These are phyloP conservation scores for Mimas tiliae DNA, from an alignment of 2,888 invertebrate species.

Conservation along the genomic window DNA sequence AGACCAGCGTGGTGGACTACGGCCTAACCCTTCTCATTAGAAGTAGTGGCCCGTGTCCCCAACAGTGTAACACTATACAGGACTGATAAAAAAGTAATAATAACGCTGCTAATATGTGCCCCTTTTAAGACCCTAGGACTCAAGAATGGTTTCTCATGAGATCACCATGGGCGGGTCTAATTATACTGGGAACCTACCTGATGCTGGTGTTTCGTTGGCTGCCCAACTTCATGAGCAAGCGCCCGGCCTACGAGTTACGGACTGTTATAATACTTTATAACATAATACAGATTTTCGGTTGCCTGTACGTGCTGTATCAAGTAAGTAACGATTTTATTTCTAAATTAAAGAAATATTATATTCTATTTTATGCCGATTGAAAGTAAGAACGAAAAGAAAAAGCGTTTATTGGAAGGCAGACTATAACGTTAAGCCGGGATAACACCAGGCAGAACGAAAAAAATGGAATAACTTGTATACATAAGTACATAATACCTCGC, in stretches of 20 bases:
- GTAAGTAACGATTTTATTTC: conserved; percentile 67
- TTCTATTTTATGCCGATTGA: too few species aligned
- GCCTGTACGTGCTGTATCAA: conserved; percentile 84
- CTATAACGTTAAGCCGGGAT: too few species aligned
- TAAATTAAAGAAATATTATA: not conserved
- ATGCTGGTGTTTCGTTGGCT: conserved; percentile 87
- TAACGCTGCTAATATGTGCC: conserved; percentile 17
- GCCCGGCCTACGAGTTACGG: conserved; percentile 87
- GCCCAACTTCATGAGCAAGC: conserved; percentile 88
- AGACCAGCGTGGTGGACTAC: too few species aligned
- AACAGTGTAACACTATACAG: too few species aligned
- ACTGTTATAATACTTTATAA: conserved; percentile 87
- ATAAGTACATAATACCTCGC: too few species aligned
- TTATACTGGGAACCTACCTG: conserved; percentile 86
- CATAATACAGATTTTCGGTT: conserved; percentile 86
- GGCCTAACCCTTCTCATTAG: too few species aligned
- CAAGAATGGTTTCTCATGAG: conserved; percentile 89
- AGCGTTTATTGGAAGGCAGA: too few species aligned
- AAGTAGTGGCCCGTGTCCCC: too few species aligned
- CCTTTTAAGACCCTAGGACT: conserved; percentile 84
- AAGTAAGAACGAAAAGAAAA: too few species aligned
- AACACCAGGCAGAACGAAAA: too few species aligned
- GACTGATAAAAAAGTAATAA: not conserved
- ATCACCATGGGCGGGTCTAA: conserved; percentile 87
- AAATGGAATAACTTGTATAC: too few species aligned